Conservation (phyloP, 2,113 vertebrate genomes). For the Brachyhypopomus gauderio region DNA sequence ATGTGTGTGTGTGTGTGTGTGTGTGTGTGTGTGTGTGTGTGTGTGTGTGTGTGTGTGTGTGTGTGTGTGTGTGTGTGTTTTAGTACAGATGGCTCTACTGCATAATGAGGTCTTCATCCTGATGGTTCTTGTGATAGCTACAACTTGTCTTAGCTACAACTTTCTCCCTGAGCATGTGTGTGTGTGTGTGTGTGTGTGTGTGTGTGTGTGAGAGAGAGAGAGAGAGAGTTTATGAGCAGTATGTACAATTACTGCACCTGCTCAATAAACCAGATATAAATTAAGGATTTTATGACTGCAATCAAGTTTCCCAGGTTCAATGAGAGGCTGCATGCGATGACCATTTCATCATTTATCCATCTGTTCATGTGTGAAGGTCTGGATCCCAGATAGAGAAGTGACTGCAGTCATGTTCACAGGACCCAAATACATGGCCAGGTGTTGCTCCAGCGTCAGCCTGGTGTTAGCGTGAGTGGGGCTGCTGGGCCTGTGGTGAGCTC, state of each 20-base stretch:
- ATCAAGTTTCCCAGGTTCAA: neutral
- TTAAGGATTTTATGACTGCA: neutral
- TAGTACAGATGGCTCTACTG: neutral
- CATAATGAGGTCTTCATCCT: neutral
- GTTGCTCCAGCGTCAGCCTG: neutral
- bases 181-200: slow-evolving; percentile 1
- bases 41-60: neutral
- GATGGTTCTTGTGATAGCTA: neutral
- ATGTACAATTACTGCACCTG: neutral
- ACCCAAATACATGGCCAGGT: neutral
- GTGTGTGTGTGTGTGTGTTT: neutral
- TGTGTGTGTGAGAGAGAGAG: neutral
- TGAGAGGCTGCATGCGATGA: neutral
- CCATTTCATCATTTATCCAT: no score
- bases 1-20: neutral
- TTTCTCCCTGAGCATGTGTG: neutral
- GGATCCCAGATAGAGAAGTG: neutral
- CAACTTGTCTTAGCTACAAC: slow-evolving; percentile 2
- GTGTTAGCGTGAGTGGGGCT: neutral
- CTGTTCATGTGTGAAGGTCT: no score
- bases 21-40: neutral
- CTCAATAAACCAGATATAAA: neutral
- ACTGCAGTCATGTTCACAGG: neutral
- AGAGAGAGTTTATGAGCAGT: neutral
- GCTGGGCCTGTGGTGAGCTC: neutral